A percentile compares a stretch with the other conserved stretches of the same genome.
Conservation (phyloP, 2,888 invertebrate genomes). For the Copidosoma aretas region DNA sequence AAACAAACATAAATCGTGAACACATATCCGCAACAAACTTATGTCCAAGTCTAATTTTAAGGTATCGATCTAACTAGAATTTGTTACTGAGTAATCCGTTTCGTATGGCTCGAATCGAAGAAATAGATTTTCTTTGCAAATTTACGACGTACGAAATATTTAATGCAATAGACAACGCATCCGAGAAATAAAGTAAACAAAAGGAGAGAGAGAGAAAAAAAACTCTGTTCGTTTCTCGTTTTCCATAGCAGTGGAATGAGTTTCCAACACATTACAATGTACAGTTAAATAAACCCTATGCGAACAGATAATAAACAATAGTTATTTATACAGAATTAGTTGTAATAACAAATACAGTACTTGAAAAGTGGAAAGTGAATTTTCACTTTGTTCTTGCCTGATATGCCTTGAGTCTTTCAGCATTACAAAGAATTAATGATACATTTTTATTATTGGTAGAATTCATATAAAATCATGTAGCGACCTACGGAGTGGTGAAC, state of each 20-base stretch:
- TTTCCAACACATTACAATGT: constrained; percentile 10
- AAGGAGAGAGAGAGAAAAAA: constrained; percentile 39
- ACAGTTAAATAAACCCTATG: constrained; percentile 13
- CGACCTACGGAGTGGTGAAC: too few species aligned
- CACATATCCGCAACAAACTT: constrained; percentile 52
- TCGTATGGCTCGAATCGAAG: constrained; percentile 14
- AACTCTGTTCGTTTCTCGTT: constrained; percentile 39
- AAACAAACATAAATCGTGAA: too few species aligned
- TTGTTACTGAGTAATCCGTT: constrained; percentile 13
- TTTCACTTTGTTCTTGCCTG: constrained; percentile 14
- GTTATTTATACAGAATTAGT: constrained; percentile 29
- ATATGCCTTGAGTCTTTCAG: constrained; percentile 30
- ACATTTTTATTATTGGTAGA: constrained; percentile 26
- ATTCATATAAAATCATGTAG: too few species aligned
- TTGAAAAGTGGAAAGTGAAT: constrained; percentile 5
- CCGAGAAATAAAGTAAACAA: too few species aligned
- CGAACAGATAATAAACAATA: constrained; percentile 15
- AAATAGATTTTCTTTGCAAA: constrained; percentile 40
- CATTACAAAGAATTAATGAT: constrained; percentile 15
- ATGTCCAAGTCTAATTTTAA: constrained; percentile 42
- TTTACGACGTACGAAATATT: too few species aligned
- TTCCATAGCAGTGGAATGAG: constrained; percentile 47
- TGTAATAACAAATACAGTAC: constrained; percentile 21
- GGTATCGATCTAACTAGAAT: constrained; percentile 16
- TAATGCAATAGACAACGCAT: constrained; percentile 33